Evolutionary conservation across 2,113 vertebrate species (phyloP).

Genomic region (Sciurus niger): DNA sequence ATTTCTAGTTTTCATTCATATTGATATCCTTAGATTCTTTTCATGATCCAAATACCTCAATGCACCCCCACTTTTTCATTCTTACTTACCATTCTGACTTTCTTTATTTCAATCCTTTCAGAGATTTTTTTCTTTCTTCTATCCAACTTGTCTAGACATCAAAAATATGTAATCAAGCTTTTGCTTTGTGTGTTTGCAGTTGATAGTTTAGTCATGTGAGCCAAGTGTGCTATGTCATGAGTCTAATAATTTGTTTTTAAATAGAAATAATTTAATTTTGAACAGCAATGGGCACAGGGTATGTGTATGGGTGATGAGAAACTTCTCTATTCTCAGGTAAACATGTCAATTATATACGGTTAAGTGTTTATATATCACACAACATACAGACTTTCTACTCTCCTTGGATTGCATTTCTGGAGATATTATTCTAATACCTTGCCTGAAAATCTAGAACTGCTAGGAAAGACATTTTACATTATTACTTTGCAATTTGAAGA

Average conservation of each 20-base stretch:
- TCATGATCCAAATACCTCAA: neutral
- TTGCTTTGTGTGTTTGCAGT: neutral
- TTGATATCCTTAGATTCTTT: neutral
- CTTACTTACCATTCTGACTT: neutral
- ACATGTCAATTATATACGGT: neutral
- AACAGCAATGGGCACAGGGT: neutral
- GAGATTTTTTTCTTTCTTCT: neutral
- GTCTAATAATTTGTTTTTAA: conserved; percentile 16
- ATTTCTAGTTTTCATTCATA: neutral
- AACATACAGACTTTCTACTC: neutral
- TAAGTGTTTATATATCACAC: neutral
- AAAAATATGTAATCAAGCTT: neutral
- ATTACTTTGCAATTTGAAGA: conserved; percentile 25
- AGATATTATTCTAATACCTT: neutral
- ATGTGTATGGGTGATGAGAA: neutral
- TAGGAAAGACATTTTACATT: neutral
- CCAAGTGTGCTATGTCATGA: neutral
- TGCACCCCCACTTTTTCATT: neutral
- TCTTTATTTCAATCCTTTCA: neutral
- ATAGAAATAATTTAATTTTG: neutral
- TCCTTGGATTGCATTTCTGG: neutral
- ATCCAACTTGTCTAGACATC: neutral
- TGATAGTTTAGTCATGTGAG: neutral
- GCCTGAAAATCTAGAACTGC: neutral
- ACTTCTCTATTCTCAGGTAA: conserved; percentile 1